phyloP scores from a whole-genome alignment of 2,113 vertebrate genomes.

The Micronisus gabar region DNA sequence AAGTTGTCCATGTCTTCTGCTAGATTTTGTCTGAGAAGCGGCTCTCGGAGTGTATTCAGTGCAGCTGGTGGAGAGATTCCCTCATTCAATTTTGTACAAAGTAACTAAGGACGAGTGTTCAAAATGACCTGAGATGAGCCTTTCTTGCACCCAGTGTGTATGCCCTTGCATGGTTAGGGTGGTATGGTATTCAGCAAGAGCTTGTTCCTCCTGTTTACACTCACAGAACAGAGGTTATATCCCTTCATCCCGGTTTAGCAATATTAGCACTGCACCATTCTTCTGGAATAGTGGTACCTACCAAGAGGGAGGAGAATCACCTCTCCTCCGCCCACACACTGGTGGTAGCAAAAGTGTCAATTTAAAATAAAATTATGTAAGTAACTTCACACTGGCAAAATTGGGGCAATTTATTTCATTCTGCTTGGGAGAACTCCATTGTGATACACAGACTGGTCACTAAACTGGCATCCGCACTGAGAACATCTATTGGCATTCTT shows the following conservation, averaged over 20 bases:
- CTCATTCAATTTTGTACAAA: neutral
- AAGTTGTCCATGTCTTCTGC: neutral
- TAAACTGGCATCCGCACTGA: neutral
- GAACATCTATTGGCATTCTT: neutral
- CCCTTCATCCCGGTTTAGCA: neutral
- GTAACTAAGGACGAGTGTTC: neutral
- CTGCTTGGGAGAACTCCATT: neutral
- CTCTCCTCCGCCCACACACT: neutral
- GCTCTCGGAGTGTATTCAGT: neutral
- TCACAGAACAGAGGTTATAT: neutral
- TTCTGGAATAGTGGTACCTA: neutral
- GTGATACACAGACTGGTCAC: neutral
- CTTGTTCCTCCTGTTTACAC: neutral
- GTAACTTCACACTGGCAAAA: neutral
- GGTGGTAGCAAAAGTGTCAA: neutral
- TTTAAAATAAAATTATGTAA: neutral
- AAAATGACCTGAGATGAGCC: neutral
- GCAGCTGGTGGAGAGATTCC: neutral
- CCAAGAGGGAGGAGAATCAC: neutral
- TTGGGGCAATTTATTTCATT: neutral
- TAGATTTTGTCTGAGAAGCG: neutral
- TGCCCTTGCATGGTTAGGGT: neutral
- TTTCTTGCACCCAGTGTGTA: neutral
- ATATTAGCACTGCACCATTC: neutral
- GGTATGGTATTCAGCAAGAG: neutral